Base-by-base conservation (phyloP, 2,797 vertebrate species). In the Artibeus lituratus region DNA sequence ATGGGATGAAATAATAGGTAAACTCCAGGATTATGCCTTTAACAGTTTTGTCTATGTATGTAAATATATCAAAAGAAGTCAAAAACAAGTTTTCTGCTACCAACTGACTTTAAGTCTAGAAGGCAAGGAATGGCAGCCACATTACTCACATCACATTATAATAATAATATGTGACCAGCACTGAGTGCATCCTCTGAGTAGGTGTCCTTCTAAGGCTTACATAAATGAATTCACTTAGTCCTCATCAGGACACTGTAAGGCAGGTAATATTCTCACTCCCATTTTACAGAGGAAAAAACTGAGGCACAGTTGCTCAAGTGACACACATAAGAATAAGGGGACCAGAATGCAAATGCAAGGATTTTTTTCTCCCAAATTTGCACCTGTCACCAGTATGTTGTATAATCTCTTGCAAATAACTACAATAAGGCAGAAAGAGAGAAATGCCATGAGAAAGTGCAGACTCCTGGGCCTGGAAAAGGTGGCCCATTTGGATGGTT, bases 121-220 rank as follows among this genome's bases (percentile, higher is more conserved):
- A 92, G 70, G 53, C 53, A 69, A 72, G 70, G 24, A 70, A 53
- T 5, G 32, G 7, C 11, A 16, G 44, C 35, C 10, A 4, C 22
- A 14, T 19, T 19, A 18, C 11, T 44, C 80, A 22, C 74, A 24
- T 18, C 16, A 2, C 35, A 6, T 42, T 70, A 18, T 35, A 1
- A 8, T 11, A 29, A 21, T 51, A 57, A 72, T 7, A 19, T 0
- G 2, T 14, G 53, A 12, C 7, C 0, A 2, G 21, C 7, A 29
- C 0, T 10, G 44, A 53, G 22, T 42, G 1, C 37, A 69, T 51
- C 72, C 69, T 55, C 77, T 22, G 57, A 6, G 35, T 9, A 22
- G 42, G 4, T 35, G 4, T 42, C 14, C 6, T 62, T 59, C 51
- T 10, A 49, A 29, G 49, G 16, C 7, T n/a, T 87, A 32, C 39